Evolutionary conservation across 2,113 vertebrate species (phyloP), one percentile per base, ranked within the genome.

Genomic region (Eurystomus gularis): DNA sequence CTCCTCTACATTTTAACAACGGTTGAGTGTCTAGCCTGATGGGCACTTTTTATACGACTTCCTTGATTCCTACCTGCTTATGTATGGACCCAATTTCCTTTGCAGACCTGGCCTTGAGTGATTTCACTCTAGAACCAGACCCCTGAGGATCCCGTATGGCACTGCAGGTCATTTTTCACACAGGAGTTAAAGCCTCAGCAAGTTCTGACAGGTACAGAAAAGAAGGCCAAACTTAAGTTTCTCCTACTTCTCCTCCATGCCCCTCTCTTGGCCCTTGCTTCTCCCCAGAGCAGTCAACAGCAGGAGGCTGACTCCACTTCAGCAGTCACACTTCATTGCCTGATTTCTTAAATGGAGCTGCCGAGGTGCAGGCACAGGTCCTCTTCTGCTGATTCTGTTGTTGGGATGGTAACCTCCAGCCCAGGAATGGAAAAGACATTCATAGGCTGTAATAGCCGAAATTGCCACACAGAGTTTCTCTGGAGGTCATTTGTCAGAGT

Each of bases 381-480:
- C 31, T 70, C 26, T 79, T 78, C 57, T 83, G n/a, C 44, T 76
- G 31, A 28, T n/a, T 57, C 31, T 79, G 69, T 52, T 84, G 25
- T 61, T 33, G 6, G 21, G 33, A 69, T 23, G 11, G 33, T 70
- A 51, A 55, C 35, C 16, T 88, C 35, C 51, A 88, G 68, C 39
- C 57, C 40, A 84, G 72, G 51, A 85, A 75, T 40, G 73, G 89
- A 91, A 94, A 96, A 96, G 48, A 93, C 52, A 87, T 72, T 85
- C 73, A 44, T 96, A 86, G 81, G 37, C 65, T 89, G 39, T 52
- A 89, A 25, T 52, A 82, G 44, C 77, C 84, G 51, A 52, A 81
- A 75, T 51, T 66, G 64, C 70, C 89, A 91, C 82, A 86, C 26
- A 75, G 80, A 64, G 13, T 93, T 94, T 94, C 46, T 51, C 66